phyloP scores from a whole-genome alignment of 2,113 vertebrate species.

The Ochotona princeps region DNA sequence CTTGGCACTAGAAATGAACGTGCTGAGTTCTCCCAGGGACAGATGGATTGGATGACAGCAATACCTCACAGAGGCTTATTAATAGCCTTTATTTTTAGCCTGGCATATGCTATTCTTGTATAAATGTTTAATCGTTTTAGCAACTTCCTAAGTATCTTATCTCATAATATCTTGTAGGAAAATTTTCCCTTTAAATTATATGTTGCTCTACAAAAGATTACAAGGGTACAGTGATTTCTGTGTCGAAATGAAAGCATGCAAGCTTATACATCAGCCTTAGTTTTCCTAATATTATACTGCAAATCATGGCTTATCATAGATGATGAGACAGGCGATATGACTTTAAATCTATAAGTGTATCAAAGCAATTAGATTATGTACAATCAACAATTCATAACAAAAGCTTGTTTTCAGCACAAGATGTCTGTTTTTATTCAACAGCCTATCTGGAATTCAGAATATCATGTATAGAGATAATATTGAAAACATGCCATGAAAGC shows the following conservation, averaged over 20 bases:
- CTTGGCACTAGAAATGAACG: constrained; percentile 70
- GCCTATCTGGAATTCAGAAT: constrained; percentile 23
- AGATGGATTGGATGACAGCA: constrained; percentile 81
- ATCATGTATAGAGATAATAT: constrained; percentile 10
- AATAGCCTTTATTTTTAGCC: constrained; percentile 82
- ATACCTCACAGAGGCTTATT: constrained; percentile 74
- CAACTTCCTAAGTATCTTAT: constrained; percentile 75
- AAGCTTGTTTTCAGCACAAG: not conserved
- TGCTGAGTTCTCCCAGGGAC: constrained; percentile 78
- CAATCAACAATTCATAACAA: not conserved
- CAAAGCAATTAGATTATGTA: not conserved
- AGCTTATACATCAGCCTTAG: not conserved
- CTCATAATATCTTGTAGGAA: constrained; percentile 67
- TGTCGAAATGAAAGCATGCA: constrained; percentile 24
- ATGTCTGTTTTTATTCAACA: constrained; percentile 26
- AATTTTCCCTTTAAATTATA: constrained; percentile 72
- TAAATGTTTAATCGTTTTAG: constrained; percentile 76
- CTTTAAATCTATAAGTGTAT: constrained; percentile 62
- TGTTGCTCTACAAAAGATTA: constrained; percentile 49
- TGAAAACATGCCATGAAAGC: not conserved
- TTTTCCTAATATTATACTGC: constrained; percentile 32
- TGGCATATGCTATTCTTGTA: constrained; percentile 82
- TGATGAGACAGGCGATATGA: not conserved
- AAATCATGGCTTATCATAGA: constrained; percentile 16
- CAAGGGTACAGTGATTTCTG: constrained; percentile 60